Conservation (phyloP, 2,113 vertebrate species). For the Sarotherodon lohbergeri region DNA sequence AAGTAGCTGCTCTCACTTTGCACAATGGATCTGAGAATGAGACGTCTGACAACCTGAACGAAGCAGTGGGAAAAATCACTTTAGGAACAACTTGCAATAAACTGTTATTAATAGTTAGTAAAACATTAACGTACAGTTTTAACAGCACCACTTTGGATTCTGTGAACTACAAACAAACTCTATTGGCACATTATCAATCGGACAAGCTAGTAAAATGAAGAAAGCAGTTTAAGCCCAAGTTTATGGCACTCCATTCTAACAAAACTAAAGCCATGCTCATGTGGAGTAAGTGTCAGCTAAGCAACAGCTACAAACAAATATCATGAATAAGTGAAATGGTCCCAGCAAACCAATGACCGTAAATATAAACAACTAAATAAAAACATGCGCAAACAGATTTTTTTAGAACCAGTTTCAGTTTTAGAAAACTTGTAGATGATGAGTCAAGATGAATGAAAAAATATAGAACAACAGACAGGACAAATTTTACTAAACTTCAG, state of each 20-base stretch:
- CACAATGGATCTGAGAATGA: slow-evolving; percentile 44
- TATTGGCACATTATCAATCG: neutral
- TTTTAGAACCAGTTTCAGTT: neutral
- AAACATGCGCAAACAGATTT: neutral
- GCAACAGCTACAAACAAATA: too few species aligned
- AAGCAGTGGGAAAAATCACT: neutral
- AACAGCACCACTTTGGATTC: neutral
- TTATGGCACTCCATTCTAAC: neutral
- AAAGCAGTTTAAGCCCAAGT: neutral
- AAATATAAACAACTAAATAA: neutral
- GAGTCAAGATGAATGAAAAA: neutral
- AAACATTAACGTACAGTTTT: neutral
- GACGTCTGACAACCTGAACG: slow-evolving; percentile 35
- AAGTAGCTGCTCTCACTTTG: slow-evolving; percentile 48
- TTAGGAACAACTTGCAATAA: neutral
- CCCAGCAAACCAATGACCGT: neutral
- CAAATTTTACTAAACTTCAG: neutral
- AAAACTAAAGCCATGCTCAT: neutral
- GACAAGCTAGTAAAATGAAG: neutral
- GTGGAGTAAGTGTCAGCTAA: too few species aligned
- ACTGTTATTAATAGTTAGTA: neutral
- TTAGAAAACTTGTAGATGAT: neutral
- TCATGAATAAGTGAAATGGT: neutral
- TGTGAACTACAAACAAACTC: neutral
- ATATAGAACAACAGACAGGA: neutral